A percentile compares a stretch with the other conserved stretches of the same genome.
Evolutionary conservation across 2,888 invertebrate genomes (phyloP).

Genomic region (Nomada hirtipes): DNA sequence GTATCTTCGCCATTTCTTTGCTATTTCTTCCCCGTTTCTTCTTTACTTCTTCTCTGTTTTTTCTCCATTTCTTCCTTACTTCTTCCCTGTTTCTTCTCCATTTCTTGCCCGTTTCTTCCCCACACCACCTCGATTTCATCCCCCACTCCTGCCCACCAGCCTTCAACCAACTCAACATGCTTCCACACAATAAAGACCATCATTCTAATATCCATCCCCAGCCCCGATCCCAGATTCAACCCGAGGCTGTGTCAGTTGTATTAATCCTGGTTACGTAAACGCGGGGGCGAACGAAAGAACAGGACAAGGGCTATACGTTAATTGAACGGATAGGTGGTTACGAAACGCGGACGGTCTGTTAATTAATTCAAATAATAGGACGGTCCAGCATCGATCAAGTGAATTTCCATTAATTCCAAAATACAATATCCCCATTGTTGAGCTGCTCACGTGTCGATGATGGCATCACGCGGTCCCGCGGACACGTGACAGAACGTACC

Average conservation of each 20-base stretch:
- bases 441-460: slow-evolving; percentile 38
- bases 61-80: too few relatives aligned
- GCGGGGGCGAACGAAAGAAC: slow-evolving; percentile 1
- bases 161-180: too few relatives aligned
- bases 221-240: too few relatives aligned
- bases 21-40: too few relatives aligned
- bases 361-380: slow-evolving; percentile 56
- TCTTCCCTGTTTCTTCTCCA: too few relatives aligned
- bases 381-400: slow-evolving; percentile 33
- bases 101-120: too few relatives aligned
- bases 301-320: slow-evolving; percentile 10
- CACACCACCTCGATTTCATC: too few relatives aligned
- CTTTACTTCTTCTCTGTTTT: too few relatives aligned
- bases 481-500: slow-evolving; percentile 31
- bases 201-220: too few relatives aligned
- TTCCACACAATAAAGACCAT: too few relatives aligned
- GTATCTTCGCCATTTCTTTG: too few relatives aligned
- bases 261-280: slow-evolving; percentile 29
- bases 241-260: neutral
- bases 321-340: slow-evolving; percentile 50
- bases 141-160: too few relatives aligned
- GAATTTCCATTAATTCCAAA: slow-evolving; percentile 50
- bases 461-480: slow-evolving; percentile 33
- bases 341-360: slow-evolving; percentile 38
- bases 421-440: slow-evolving; percentile 32